These are phyloP conservation scores for Achlya flavicornis DNA, from an alignment of 2,888 invertebrate species.

Conservation along the genomic window DNA sequence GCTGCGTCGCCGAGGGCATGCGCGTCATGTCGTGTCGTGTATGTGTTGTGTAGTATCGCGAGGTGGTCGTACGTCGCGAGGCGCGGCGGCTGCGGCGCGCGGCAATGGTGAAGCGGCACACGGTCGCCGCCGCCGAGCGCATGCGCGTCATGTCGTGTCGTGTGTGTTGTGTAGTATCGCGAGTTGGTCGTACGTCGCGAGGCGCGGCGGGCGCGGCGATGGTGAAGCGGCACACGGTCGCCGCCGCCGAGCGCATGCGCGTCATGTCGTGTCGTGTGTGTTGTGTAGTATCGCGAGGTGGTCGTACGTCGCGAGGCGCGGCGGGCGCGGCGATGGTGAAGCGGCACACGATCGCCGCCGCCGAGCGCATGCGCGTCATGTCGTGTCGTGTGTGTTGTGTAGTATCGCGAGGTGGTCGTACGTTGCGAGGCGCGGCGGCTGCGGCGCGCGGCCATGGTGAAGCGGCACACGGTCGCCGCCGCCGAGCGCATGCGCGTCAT, in stretches of 20 bases:
- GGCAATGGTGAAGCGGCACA: too few relatives aligned
- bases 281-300: conserved; percentile 90
- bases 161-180: conserved; percentile 75
- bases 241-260: conserved; percentile 97
- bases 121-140: too few relatives aligned
- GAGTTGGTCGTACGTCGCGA: conserved; percentile 89
- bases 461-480: too few relatives aligned
- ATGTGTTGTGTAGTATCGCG: too few relatives aligned
- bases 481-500: too few relatives aligned
- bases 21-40: too few relatives aligned
- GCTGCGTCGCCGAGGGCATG: too few relatives aligned
- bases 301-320: conserved; percentile 88
- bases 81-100: too few relatives aligned
- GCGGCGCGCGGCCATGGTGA: conserved; percentile 89
- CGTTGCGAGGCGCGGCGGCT: conserved; percentile 90
- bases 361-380: conserved; percentile 97
- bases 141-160: too few relatives aligned
- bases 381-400: too few relatives aligned
- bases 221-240: conserved; percentile 94
- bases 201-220: conserved; percentile 91
- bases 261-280: conserved; percentile 95
- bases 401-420: conserved; percentile 88
- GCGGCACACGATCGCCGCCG: conserved; percentile 95
- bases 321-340: conserved; percentile 93
- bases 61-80: too few relatives aligned